Percentiles rank a stretch among this genome's conserved stretches.
Evolutionary conservation across 2,113 vertebrate species (phyloP).

Genomic region (Dasyornis broadbenti): DNA sequence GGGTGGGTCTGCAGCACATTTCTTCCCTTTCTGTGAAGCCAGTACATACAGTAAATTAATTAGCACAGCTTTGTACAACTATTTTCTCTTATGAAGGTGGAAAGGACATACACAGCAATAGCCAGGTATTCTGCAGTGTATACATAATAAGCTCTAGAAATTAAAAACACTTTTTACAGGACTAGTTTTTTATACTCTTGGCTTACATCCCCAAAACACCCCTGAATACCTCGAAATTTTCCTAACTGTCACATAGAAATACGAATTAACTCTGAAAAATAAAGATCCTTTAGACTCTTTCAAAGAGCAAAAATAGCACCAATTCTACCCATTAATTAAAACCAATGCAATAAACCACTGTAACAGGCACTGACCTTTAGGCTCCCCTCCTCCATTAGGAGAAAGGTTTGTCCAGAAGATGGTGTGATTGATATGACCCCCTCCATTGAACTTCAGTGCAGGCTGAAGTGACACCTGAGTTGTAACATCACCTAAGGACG

Average conservation of each 20-base stretch:
- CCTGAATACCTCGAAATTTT: neutral
- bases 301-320: neutral
- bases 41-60: neutral
- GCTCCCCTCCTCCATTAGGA: slow-evolving; percentile 88
- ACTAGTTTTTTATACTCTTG: neutral
- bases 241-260: neutral
- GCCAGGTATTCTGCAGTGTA: neutral
- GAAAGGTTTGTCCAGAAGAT: slow-evolving; percentile 99
- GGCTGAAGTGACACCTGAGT: slow-evolving; percentile 88
- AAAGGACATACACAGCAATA: neutral
- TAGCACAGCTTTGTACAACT: neutral
- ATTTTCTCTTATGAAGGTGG: neutral
- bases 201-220: neutral
- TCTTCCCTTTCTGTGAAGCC: neutral
- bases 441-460: slow-evolving; percentile 92
- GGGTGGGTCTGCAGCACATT: neutral
- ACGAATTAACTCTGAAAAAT: neutral
- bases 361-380: slow-evolving; percentile 77
- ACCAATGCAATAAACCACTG: neutral
- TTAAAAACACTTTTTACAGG: neutral
- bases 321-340: neutral
- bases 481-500: slow-evolving; percentile 86
- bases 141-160: neutral
- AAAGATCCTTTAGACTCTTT: neutral
- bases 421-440: slow-evolving; percentile 93